Base-by-base conservation (phyloP, 1,140 invertebrate species). In the Cydia amplana region DNA sequence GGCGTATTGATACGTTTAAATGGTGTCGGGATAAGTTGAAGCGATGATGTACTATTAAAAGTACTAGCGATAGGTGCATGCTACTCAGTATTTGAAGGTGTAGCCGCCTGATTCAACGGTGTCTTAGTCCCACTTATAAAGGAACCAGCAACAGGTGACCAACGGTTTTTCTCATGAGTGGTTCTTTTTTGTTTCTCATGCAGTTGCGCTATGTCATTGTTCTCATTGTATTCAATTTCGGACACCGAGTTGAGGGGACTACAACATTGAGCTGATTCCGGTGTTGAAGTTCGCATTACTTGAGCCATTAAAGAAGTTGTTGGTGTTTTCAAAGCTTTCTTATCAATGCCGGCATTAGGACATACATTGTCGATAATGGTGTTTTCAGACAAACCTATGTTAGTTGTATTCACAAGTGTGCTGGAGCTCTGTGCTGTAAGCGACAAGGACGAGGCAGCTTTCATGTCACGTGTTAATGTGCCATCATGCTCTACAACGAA, bases 401-500 rank as follows among this genome's bases (percentile, higher is more conserved):
- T n/a, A 60, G 51, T 60, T 20, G 51, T 60, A 60, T 60, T 60
- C 12, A 60, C 51, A 18, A 60, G 51, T 18, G 51, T 60, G n/a
- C 51, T 60, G 51, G 51, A 18, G 51, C n/a, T 60, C 6, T 60
- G 6, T 60, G 51, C 51, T 60, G 51, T 60, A 60, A n/a, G 51
- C 51, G 20, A 60, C n/a, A 18, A 18, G 51, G 51, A 60, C n/a
- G 51, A 60, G n/a, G 51, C 51, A 60, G 51, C 51, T 60, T 60
- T 6, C 12, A 7, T 60, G 12, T 60, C 51, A 60, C 51, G 51
- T n/a, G n/a, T n/a, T n/a, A n/a, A n/a, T n/a, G n/a, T 18, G 51
- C 51, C 51, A 18, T 60, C 51, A 60, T 60, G 51, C 51, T 60
- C 51, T 60, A 60, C 51, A 60, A 20, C 51, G n/a, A 60, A 60